Evolutionary conservation across 2,888 invertebrate genomes (phyloP).

Genomic region (Drosophila macrospina): DNA sequence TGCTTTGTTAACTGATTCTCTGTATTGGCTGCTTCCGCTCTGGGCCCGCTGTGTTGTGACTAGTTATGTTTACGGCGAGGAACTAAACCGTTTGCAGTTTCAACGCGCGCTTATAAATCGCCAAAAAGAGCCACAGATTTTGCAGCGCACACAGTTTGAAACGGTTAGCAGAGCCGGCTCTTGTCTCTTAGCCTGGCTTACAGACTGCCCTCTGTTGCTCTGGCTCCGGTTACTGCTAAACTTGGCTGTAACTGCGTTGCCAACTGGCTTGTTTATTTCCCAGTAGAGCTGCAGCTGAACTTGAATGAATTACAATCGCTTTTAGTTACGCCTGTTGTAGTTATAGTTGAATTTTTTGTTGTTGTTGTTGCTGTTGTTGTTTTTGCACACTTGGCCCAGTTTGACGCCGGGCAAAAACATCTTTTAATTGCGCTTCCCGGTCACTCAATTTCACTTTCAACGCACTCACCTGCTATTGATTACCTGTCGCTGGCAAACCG

Average conservation of each 20-base stretch:
- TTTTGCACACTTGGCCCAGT: conserved; percentile 69
- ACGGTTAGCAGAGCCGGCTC: conserved; percentile 29
- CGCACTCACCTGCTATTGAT: conserved; percentile 57
- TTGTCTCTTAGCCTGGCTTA: conserved; percentile 18
- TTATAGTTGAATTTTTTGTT: background rate
- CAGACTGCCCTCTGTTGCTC: conserved; percentile 9
- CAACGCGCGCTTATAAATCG: conserved; percentile 75
- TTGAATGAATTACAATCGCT: conserved; percentile 50
- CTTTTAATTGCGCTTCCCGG: conserved; percentile 63
- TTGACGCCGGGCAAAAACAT: conserved; percentile 41
- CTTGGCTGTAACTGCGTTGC: conserved; percentile 42
- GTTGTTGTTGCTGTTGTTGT: background rate
- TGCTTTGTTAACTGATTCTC: conserved; percentile 41
- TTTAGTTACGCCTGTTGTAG: conserved; percentile 18
- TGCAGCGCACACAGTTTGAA: conserved; percentile 38
- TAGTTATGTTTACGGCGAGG: conserved; percentile 84
- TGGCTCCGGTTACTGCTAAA: conserved; percentile 26
- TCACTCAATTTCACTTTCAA: conserved; percentile 67
- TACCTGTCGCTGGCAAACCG: conserved; percentile 58
- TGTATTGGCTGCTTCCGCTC: conserved; percentile 54
- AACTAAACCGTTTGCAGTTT: conserved; percentile 82
- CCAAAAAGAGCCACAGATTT: conserved; percentile 18
- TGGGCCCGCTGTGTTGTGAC: conserved; percentile 63
- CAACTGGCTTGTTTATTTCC: conserved; percentile 52
- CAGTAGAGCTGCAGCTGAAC: conserved; percentile 49